Evolutionary conservation across 2,113 vertebrate genomes (phyloP).

Genomic region (Opisthocomus hoazin): DNA sequence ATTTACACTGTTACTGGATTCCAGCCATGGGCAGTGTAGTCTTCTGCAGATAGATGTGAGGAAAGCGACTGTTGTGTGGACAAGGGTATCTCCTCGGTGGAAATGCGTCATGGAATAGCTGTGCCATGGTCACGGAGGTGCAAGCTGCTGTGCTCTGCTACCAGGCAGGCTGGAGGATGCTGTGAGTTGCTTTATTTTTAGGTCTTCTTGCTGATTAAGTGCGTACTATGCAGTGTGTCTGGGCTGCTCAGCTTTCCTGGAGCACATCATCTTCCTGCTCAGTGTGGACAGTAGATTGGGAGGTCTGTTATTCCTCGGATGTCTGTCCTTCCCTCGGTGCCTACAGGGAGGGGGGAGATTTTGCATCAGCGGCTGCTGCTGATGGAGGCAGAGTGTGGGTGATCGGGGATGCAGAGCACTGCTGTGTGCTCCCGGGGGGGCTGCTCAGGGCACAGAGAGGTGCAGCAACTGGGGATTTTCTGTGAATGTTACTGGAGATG

Average conservation of each 20-base stretch:
- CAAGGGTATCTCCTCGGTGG: not conserved
- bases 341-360: not conserved
- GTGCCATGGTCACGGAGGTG: not conserved
- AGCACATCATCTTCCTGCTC: accelerated
- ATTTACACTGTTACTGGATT: not conserved
- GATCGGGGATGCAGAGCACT: accelerated
- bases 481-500: not conserved
- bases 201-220: not conserved
- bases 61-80: not conserved
- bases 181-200: conserved; percentile 33
- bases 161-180: not conserved
- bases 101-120: accelerated
- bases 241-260: not conserved
- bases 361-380: not conserved
- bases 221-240: not conserved
- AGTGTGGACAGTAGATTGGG: not conserved
- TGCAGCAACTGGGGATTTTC: not conserved
- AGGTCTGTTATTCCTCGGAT: not conserved
- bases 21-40: no score
- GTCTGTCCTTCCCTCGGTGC: not conserved
- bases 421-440: not conserved
- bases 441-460: not conserved
- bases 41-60: not conserved
- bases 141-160: not conserved
- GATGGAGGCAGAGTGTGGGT: not conserved